Evolutionary conservation across 2,888 invertebrate genomes (phyloP).

Genomic region (Hydropsyche betteni): DNA sequence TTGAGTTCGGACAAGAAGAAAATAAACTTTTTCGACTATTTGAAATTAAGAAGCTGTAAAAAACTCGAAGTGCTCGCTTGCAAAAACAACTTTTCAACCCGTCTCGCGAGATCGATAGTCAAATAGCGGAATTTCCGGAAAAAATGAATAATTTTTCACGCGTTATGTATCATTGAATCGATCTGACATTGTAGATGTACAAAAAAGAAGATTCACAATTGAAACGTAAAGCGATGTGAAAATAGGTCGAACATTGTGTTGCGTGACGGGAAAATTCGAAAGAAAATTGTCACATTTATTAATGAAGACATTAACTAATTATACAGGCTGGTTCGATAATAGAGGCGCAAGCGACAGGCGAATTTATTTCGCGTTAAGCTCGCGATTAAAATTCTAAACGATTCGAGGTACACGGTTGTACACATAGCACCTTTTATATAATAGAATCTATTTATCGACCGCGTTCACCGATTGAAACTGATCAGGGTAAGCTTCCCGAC

Average conservation of each 20-base stretch:
- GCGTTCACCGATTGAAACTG: not conserved
- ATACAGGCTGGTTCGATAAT: conserved; percentile 15
- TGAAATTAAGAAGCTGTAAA: conserved; percentile 22
- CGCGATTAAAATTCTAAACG: conserved; percentile 15
- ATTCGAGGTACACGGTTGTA: not conserved
- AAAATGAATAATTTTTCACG: no score
- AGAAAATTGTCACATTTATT: not conserved
- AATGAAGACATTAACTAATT: conserved; percentile 21
- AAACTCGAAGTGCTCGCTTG: not conserved
- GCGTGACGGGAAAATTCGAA: not conserved
- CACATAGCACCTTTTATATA: not conserved
- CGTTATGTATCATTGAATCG: no score
- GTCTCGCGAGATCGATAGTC: not conserved
- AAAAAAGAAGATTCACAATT: no score
- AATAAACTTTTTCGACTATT: conserved; percentile 20
- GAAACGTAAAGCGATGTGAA: no score
- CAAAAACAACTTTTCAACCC: no score
- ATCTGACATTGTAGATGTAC: no score
- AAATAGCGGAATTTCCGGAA: not conserved
- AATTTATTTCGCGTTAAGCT: not conserved
- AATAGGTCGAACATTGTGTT: not conserved
- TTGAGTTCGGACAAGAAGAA: conserved; percentile 23
- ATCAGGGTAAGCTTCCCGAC: no score
- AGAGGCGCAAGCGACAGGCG: not conserved
- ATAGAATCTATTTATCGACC: not conserved